Percentiles rank a stretch among this genome's conserved stretches.
Evolutionary conservation across 2,797 vertebrate genomes (phyloP).

Genomic region (Ispidina lecontei): DNA sequence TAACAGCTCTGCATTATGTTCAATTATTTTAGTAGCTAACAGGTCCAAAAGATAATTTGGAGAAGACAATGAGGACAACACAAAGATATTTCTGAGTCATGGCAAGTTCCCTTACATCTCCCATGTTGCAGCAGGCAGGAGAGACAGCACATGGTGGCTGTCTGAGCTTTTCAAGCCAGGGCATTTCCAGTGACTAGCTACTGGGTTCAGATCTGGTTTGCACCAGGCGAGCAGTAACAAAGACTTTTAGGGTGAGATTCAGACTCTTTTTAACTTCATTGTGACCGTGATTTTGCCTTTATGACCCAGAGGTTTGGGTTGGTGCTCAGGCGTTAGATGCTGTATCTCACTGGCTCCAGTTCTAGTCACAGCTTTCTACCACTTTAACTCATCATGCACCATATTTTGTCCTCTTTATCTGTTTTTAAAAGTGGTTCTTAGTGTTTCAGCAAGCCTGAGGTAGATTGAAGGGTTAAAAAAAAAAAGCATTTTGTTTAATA

Average conservation of each 20-base stretch:
- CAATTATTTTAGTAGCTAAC: neutral
- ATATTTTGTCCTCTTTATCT: neutral
- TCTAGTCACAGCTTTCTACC: neutral
- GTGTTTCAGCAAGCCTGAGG: neutral
- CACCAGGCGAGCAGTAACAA: neutral
- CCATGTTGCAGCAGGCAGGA: neutral
- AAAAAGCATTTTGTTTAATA: neutral
- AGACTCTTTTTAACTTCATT: neutral
- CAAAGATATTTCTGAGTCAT: neutral
- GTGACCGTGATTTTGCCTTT: neutral
- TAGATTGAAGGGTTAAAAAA: neutral
- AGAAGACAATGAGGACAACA: neutral
- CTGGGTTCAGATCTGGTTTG: neutral
- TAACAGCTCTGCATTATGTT: neutral
- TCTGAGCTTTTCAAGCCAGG: neutral
- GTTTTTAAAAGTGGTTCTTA: neutral
- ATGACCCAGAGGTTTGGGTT: neutral
- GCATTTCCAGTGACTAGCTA: neutral
- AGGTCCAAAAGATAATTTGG: neutral
- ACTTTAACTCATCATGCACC: accelerated
- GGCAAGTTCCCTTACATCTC: neutral
- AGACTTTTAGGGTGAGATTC: neutral
- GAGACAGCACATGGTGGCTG: neutral
- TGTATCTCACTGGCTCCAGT: neutral
- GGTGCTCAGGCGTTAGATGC: neutral